Evolutionary conservation across 1,140 invertebrate genomes (phyloP).

Genomic region (Apocrypta bakeri): DNA sequence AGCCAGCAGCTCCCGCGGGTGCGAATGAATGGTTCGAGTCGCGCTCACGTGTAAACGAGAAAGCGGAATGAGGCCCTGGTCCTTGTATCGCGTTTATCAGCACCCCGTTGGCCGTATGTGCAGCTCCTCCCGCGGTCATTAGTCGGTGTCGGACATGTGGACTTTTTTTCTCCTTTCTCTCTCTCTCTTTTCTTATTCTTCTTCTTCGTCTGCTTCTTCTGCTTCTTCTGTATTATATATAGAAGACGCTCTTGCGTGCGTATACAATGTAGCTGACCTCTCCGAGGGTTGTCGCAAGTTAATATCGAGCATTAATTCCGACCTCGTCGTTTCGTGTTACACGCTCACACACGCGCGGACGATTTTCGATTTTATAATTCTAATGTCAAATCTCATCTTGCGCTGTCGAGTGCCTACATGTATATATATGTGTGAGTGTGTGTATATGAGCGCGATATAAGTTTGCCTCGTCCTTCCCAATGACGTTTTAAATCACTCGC

Average conservation of each 20-base stretch:
- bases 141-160: constrained; percentile 33
- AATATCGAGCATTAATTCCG: constrained; percentile 39
- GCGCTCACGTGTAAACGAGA: constrained; percentile 60
- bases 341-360: background rate
- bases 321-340: background rate
- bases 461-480: background rate
- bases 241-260: no score
- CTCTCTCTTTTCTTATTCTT: no score
- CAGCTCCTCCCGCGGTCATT: constrained; percentile 17
- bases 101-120: constrained; percentile 34
- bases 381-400: no score
- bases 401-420: no score
- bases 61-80: constrained; percentile 59
- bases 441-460: no score
- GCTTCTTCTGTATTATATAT: no score
- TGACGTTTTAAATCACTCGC: constrained; percentile 25
- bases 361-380: background rate
- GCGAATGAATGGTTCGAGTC: background rate
- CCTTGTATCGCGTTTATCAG: constrained; percentile 59
- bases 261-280: background rate
- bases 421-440: no score
- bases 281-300: background rate
- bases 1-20: background rate
- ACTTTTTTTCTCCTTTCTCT: background rate
- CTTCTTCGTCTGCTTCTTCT: no score